Percentiles rank a stretch among this genome's conserved stretches.
These are phyloP conservation scores for Chelonoidis abingdonii DNA, from an alignment of 2,113 vertebrate genomes.

Conservation along the genomic window DNA sequence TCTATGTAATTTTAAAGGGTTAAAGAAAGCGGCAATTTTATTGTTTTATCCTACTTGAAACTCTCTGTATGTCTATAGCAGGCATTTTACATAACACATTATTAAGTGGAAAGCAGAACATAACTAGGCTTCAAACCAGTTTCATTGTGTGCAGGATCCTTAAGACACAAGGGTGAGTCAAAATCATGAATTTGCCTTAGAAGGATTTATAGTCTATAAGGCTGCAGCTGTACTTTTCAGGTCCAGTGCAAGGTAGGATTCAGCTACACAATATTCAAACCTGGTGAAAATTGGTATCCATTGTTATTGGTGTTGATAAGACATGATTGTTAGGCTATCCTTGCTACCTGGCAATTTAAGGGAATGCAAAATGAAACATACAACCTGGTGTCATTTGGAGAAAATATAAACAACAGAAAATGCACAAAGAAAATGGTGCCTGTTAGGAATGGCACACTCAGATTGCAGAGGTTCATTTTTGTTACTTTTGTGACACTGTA, in stretches of 20 bases:
- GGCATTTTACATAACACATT: not conserved
- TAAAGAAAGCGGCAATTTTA: not conserved
- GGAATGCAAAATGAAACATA: not conserved
- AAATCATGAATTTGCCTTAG: not conserved
- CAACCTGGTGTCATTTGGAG: not conserved
- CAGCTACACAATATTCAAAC: not conserved
- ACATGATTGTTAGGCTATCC: not conserved
- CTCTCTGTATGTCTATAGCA: not conserved
- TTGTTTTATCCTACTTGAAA: not conserved
- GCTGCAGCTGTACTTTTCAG: not conserved
- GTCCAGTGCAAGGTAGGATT: not conserved
- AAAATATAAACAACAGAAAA: not conserved
- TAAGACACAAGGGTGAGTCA: not conserved
- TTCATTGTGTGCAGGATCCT: not conserved
- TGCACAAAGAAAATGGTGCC: fast-evolving
- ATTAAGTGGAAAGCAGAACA: fast-evolving
- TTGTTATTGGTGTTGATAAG: not conserved
- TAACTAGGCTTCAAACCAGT: fast-evolving
- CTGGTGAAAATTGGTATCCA: not conserved
- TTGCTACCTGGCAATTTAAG: not conserved
- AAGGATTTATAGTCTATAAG: not conserved
- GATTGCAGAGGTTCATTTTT: fast-evolving
- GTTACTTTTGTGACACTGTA: not conserved
- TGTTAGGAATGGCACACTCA: not conserved
- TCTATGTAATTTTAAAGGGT: not conserved